A percentile compares a stretch with the other conserved stretches of the same genome.
Evolutionary conservation across 2,888 invertebrate species (phyloP).

Genomic region (Hemicrepidius hirtus): DNA sequence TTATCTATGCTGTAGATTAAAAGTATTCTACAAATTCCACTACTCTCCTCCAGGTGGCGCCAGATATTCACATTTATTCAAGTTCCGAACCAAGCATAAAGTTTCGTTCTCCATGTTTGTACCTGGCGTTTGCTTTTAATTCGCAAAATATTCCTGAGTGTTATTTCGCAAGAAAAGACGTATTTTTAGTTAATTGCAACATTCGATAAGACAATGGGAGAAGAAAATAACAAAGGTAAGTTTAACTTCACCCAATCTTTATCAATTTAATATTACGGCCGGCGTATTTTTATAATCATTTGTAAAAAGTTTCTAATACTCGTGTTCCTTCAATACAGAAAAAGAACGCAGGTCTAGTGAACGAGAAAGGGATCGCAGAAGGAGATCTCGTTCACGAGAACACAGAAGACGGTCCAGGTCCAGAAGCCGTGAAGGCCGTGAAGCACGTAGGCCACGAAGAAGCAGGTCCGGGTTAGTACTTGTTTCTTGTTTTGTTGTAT

Average conservation of each 20-base stretch:
- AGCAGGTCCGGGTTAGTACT: conserved; percentile 71
- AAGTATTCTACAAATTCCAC: too few species aligned
- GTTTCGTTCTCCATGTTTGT: conserved; percentile 15
- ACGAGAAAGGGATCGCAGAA: conserved; percentile 68
- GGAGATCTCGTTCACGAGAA: conserved; percentile 78
- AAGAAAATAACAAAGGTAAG: conserved; percentile 58
- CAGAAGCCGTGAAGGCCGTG: conserved; percentile 69
- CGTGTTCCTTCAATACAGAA: conserved; percentile 40
- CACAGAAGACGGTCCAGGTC: conserved; percentile 72
- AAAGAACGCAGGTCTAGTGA: conserved; percentile 60
- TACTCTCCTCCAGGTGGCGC: not conserved
- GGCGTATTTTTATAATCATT: not conserved
- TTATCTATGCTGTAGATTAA: too few species aligned
- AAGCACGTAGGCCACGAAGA: conserved; percentile 72
- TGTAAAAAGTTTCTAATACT: too few species aligned
- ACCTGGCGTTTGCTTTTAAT: not conserved
- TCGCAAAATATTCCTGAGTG: not conserved
- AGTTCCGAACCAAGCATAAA: not conserved
- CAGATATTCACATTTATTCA: not conserved
- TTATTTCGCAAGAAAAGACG: not conserved
- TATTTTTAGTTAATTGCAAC: conserved; percentile 10
- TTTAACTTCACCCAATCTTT: not conserved
- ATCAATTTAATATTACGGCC: not conserved
- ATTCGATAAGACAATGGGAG: conserved; percentile 51
- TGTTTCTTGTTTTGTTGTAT: too few species aligned